These are phyloP conservation scores for Ernsta delagoae DNA, from an alignment of 2,888 invertebrate species.

Conservation along the genomic window DNA sequence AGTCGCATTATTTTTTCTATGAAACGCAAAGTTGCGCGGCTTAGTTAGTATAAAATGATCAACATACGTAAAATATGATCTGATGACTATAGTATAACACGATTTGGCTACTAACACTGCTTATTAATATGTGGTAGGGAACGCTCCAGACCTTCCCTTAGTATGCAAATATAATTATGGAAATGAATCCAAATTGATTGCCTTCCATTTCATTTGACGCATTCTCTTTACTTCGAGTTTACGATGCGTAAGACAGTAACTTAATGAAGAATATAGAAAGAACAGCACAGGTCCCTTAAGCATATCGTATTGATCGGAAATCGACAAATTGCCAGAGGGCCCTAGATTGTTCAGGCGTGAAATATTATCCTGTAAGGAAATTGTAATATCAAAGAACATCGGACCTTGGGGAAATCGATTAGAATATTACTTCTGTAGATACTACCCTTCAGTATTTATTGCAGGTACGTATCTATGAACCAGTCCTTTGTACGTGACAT, in stretches of 20 bases:
- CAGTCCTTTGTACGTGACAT: too few species aligned
- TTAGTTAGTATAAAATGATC: too few species aligned
- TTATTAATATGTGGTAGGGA: too few species aligned
- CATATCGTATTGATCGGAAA: conserved; percentile 6
- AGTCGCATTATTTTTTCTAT: too few species aligned
- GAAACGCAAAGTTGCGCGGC: too few species aligned
- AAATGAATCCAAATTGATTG: too few species aligned
- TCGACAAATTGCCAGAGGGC: not conserved
- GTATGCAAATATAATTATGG: too few species aligned
- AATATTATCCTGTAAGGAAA: conserved; percentile 3
- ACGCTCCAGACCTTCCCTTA: too few species aligned
- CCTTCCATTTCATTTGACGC: too few species aligned
- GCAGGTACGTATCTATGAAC: not conserved
- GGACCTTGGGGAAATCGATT: not conserved
- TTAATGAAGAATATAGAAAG: not conserved
- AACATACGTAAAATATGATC: too few species aligned
- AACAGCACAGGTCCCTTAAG: not conserved
- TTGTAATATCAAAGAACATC: conserved; percentile 5
- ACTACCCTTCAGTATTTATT: not conserved
- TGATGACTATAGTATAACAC: too few species aligned
- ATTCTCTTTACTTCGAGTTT: not conserved
- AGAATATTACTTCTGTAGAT: not conserved
- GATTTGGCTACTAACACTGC: too few species aligned
- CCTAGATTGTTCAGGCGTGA: not conserved
- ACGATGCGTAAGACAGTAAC: not conserved